phyloP scores from a whole-genome alignment of 1,140 invertebrate genomes.

The Nebria ingens region DNA sequence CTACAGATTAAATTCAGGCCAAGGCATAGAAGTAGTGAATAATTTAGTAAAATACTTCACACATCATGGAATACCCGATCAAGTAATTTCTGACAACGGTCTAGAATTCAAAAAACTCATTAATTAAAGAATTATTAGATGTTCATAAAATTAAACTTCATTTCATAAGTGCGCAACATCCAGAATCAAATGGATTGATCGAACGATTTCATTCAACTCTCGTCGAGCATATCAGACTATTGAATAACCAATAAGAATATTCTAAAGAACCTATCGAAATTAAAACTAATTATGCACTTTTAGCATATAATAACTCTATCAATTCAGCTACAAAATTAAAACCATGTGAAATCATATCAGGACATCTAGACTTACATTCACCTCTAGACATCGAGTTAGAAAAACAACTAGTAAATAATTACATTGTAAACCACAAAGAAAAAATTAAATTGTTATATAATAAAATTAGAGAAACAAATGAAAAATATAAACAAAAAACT shows the following conservation, averaged over 20 bases:
- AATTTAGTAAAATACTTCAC: background rate
- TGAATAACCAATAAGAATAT: conserved; percentile 14
- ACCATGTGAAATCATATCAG: background rate
- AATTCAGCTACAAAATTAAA: too few relatives aligned
- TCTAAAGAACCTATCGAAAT: conserved; percentile 12
- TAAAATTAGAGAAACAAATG: too few relatives aligned
- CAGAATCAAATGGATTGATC: conserved; percentile 22
- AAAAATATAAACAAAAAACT: too few relatives aligned
- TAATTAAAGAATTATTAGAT: conserved; percentile 15
- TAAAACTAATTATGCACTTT: conserved; percentile 14
- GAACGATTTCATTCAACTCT: conserved; percentile 11
- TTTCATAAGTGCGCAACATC: conserved; percentile 24
- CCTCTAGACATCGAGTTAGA: background rate
- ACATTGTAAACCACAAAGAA: background rate
- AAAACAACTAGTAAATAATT: conserved; percentile 12
- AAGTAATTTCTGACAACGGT: conserved; percentile 12
- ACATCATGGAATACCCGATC: background rate
- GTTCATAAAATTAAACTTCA: conserved; percentile 21
- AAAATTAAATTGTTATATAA: too few relatives aligned
- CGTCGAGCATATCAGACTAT: conserved; percentile 20
- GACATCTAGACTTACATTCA: background rate
- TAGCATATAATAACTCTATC: too few relatives aligned
- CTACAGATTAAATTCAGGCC: background rate
- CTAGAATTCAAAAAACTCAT: conserved; percentile 12
- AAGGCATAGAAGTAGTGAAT: background rate